Percentiles rank a stretch among this genome's conserved stretches.
Evolutionary conservation across 2,888 invertebrate genomes (phyloP).

Genomic region (Ochropleura plecta): DNA sequence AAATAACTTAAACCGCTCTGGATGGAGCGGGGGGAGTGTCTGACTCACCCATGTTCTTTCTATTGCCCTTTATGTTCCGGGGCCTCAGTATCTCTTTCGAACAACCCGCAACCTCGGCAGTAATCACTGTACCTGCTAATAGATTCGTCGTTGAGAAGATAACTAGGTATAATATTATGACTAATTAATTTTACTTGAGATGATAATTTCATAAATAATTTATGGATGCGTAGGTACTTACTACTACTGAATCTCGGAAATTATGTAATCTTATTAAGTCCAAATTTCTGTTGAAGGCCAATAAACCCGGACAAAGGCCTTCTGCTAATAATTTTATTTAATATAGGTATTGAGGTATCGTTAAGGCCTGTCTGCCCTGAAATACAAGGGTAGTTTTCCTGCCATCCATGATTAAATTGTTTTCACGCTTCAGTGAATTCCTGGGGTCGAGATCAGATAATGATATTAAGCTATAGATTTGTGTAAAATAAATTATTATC

Average conservation of each 20-base stretch:
- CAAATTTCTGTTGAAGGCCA: constrained; percentile 7
- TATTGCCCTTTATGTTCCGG: too few species aligned
- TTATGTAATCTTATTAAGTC: constrained; percentile 15
- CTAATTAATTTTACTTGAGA: background rate
- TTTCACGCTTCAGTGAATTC: constrained; percentile 38
- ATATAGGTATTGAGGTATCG: constrained; percentile 29
- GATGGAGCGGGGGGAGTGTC: too few species aligned
- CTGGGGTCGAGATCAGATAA: constrained; percentile 39
- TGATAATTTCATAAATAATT: background rate
- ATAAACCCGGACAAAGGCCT: constrained; percentile 24
- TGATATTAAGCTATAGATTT: constrained; percentile 30
- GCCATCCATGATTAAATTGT: constrained; percentile 46
- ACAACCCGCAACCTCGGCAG: too few species aligned
- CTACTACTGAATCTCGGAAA: background rate
- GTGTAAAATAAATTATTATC: constrained; percentile 33
- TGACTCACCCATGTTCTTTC: too few species aligned
- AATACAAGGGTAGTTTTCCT: constrained; percentile 25
- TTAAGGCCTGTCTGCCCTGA: constrained; percentile 5
- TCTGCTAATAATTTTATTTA: constrained; percentile 31
- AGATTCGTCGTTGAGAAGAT: background rate
- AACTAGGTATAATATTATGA: background rate
- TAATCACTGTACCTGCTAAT: too few species aligned
- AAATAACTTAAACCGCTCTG: too few species aligned
- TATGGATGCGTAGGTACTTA: background rate
- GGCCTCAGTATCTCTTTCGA: too few species aligned